Percentiles rank a stretch among this genome's conserved stretches.
These are phyloP conservation scores for Capromys pilorides DNA, from an alignment of 2,797 vertebrate genomes.

Conservation along the genomic window DNA sequence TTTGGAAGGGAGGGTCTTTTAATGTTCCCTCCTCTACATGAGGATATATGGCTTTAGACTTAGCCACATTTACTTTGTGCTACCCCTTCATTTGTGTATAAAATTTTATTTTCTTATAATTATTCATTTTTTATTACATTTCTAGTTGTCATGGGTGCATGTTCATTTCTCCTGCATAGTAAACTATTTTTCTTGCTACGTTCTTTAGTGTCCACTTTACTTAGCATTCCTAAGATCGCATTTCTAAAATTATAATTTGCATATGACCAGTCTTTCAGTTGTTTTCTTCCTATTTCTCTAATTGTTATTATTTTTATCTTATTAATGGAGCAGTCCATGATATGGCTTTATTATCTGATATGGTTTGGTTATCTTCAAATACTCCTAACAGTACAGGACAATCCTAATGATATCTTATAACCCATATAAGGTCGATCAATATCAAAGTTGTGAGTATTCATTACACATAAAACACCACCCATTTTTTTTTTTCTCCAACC, in stretches of 20 bases:
- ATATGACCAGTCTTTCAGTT: not conserved
- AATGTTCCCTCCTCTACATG: rapidly evolving
- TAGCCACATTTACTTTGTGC: not conserved
- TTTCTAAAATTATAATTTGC: not conserved
- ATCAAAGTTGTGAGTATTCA: not conserved
- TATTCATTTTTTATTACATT: not conserved
- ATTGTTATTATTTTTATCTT: not conserved
- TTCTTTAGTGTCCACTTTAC: not conserved
- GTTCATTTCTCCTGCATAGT: not conserved
- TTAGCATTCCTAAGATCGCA: not conserved
- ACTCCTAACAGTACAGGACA: not conserved
- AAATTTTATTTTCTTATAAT: not conserved
- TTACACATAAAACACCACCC: not conserved
- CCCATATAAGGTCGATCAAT: not conserved
- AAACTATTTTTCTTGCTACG: not conserved
- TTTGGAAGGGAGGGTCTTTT: not conserved
- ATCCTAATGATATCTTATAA: not conserved
- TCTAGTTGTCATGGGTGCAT: not conserved
- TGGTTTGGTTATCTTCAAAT: not conserved
- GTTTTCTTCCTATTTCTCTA: not conserved
- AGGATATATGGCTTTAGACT: not conserved
- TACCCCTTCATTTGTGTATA: not conserved
- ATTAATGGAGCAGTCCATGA: not conserved
- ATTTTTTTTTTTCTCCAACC: too few species aligned
- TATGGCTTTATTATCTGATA: not conserved